phyloP scores from a whole-genome alignment of 2,113 vertebrate species.

The Reinhardtius hippoglossoides region DNA sequence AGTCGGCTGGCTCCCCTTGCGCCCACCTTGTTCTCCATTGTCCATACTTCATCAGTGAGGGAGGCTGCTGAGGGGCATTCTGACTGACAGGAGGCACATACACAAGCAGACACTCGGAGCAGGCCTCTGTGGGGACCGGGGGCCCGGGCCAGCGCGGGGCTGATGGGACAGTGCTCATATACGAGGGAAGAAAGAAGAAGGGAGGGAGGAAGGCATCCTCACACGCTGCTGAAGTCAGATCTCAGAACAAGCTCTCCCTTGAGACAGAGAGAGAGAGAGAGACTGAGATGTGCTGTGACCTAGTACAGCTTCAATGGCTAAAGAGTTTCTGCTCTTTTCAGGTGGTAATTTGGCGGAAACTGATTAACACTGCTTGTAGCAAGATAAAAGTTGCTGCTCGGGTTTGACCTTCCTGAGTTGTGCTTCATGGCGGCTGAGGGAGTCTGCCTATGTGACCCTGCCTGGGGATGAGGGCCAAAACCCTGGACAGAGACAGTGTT shows the following conservation, averaged over 20 bases:
- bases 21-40: slow-evolving; percentile 85
- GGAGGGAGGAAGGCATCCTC: slow-evolving; percentile 36
- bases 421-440: slow-evolving; percentile 11
- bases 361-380: slow-evolving; percentile 43
- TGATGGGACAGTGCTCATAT: slow-evolving; percentile 44
- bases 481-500: slow-evolving; percentile 67
- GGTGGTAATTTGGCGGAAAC: slow-evolving; percentile 20
- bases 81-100: slow-evolving; percentile 84
- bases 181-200: slow-evolving; percentile 33
- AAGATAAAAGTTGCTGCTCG: slow-evolving; percentile 48
- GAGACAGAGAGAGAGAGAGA: neutral
- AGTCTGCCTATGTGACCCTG: slow-evolving; percentile 23
- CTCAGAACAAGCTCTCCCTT: slow-evolving; percentile 33
- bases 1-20: slow-evolving; percentile 84
- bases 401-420: slow-evolving; percentile 61
- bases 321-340: slow-evolving; percentile 26
- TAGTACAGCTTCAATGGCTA: slow-evolving; percentile 27
- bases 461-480: slow-evolving; percentile 51
- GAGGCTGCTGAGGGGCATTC: slow-evolving; percentile 78
- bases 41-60: slow-evolving; percentile 84
- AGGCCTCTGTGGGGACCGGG: slow-evolving; percentile 73
- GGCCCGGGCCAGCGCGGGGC: slow-evolving; percentile 28
- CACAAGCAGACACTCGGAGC: slow-evolving; percentile 52
- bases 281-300: slow-evolving; percentile 35
- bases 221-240: slow-evolving; percentile 39